phyloP scores from a whole-genome alignment of 30 jellyfish, hydroid and myxozoan genomes.

The Nemopilema nomurai region DNA sequence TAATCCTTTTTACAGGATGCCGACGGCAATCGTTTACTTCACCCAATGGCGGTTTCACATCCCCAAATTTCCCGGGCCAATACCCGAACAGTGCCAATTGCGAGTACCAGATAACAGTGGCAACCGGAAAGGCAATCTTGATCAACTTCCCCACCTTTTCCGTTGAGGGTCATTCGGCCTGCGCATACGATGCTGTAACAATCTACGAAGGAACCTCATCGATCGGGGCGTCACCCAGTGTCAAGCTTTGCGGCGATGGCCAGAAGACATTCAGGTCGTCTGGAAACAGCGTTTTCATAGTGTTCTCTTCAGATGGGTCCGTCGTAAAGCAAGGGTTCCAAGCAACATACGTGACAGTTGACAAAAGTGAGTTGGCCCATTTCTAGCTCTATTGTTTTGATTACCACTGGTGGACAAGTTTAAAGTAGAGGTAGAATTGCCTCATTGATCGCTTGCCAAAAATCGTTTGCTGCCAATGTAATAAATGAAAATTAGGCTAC shows the following conservation, averaged over 20 bases:
- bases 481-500: too few species aligned
- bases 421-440: too few species aligned
- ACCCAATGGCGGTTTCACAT: slow-evolving; percentile 8
- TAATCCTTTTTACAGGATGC: neutral
- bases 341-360: neutral
- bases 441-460: too few species aligned
- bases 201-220: slow-evolving; percentile 5
- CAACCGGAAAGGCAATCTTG: slow-evolving; percentile 4
- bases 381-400: neutral
- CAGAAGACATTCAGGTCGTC: neutral
- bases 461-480: too few species aligned
- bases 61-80: neutral
- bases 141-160: neutral
- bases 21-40: neutral
- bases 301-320: neutral
- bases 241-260: slow-evolving; percentile 2
- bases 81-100: slow-evolving; percentile 8
- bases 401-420: too few species aligned
- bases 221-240: neutral
- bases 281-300: neutral
- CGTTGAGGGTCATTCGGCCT: neutral
- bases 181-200: neutral
- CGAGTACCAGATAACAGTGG: neutral
- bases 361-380: neutral
- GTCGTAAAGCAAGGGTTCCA: neutral